Percentiles rank a stretch among this genome's conserved stretches.
Conservation (phyloP, 2,113 vertebrate genomes). For the Corvus cornix region DNA sequence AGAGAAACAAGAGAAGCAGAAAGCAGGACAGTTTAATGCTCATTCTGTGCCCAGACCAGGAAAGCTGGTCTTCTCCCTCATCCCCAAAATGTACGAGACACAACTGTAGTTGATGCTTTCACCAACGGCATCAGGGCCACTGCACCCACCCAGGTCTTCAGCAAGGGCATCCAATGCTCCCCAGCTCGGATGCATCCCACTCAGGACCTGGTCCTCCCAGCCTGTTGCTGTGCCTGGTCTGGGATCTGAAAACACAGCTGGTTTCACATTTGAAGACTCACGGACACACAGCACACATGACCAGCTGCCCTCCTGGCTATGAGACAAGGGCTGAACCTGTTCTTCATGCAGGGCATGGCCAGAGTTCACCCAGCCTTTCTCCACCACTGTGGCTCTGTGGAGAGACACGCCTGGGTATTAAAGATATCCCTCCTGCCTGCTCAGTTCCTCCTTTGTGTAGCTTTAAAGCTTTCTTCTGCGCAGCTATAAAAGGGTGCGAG, state of each 20-base stretch:
- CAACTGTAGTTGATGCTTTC: neutral
- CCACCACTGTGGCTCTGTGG: rapidly evolving
- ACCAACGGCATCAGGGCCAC: neutral
- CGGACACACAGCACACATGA: rapidly evolving
- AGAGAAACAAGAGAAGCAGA: neutral
- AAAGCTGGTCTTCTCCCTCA: neutral
- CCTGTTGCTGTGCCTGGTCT: neutral
- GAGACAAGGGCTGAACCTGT: neutral
- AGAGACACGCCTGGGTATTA: neutral
- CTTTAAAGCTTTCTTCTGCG: neutral
- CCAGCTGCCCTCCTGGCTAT: neutral
- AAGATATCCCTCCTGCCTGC: neutral
- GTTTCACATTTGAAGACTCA: neutral
- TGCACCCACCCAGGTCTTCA: neutral
- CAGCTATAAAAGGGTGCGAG: slow-evolving; percentile 51
- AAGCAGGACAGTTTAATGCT: neutral
- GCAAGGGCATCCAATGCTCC: neutral
- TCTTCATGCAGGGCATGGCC: rapidly evolving
- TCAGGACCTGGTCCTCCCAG: neutral
- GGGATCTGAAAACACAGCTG: neutral
- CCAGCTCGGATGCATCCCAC: rapidly evolving
- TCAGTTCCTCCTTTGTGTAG: neutral
- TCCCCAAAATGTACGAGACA: rapidly evolving
- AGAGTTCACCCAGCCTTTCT: neutral
- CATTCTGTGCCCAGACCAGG: neutral